Base-by-base conservation (phyloP, 2,113 vertebrate species). In the Hiodon tergisus region DNA sequence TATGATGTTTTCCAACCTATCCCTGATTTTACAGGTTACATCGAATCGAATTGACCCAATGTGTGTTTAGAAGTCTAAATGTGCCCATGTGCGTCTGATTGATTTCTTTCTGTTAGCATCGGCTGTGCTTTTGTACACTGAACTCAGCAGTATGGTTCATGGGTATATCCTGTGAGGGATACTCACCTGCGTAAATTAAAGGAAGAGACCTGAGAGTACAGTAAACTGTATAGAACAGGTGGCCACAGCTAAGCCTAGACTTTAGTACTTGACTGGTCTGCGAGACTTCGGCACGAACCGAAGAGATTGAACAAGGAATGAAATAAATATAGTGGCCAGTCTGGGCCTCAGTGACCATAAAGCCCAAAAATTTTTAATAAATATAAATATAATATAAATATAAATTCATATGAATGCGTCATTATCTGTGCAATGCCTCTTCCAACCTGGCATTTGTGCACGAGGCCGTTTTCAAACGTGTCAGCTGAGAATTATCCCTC, bases 401-500 rank as follows among this genome's bases (percentile, higher is more conserved):
- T 31, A 31, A 31, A 31, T 31, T 31, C 11, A 6, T 16, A 13
- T 3, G n/a, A 16, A 63, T 58, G 54, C 13, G 9, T 58, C 7
- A 57, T 58, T 11, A 9, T 47, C 17, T 48, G 53, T 75, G 31
- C 31, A 31, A 31, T 31, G 31, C 31, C 31, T 31, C 31, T 31
- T 31, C 31, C 31, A 31, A 31, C 31, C 31, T 75, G 63, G 48
- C 11, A 59, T 58, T 50, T 58, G 14, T 14, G 16, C 52, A 67
- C 48, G 62, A 65, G 50, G 5, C 17, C 6, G 48, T 50, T 67
- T 48, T 63, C 59, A 75, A 57, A 75, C 58, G 59, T 74, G 66
- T 74, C 17, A 57, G 52, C 62, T 58, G 4, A 74, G 73, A 67
- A 10, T 67, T 67, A 4, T 47, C 50, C 3, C 55, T 14, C 53